phyloP scores from a whole-genome alignment of 2,797 vertebrate species.

The Monodelphis domestica region DNA sequence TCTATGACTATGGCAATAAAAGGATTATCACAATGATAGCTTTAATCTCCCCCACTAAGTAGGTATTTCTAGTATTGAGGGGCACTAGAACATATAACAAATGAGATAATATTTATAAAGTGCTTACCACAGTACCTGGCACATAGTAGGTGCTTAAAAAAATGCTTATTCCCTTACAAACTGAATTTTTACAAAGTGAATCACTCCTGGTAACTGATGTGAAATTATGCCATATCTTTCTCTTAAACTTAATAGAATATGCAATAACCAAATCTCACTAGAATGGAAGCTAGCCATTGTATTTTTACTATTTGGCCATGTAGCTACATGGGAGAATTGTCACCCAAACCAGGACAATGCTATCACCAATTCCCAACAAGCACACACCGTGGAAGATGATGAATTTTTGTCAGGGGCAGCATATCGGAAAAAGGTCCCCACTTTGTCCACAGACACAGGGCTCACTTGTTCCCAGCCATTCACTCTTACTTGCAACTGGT shows the following conservation, averaged over 20 bases:
- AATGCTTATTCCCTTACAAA: not conserved
- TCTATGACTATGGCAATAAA: not conserved
- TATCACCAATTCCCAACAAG: not conserved
- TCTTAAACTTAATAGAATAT: not conserved
- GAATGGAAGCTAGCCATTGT: not conserved
- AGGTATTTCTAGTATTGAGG: not conserved
- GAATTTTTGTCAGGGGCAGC: slow-evolving; percentile 95
- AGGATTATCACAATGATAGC: not conserved
- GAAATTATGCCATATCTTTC: not conserved
- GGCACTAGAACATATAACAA: not conserved
- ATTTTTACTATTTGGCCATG: not conserved
- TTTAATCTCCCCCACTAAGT: not conserved
- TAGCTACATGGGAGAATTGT: not conserved
- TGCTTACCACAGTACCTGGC: too few species aligned
- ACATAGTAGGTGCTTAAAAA: not conserved
- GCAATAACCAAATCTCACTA: not conserved
- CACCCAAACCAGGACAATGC: not conserved
- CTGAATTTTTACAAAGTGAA: not conserved
- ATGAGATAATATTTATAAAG: not conserved
- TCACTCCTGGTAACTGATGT: not conserved
- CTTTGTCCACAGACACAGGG: slow-evolving; percentile 98
- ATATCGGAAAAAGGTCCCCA: slow-evolving; percentile 96
- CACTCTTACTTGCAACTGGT: slow-evolving; percentile 96
- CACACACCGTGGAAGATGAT: slow-evolving; percentile 92
- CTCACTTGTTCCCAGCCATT: slow-evolving; percentile 98